Conservation (phyloP, 2,888 invertebrate species). For the Lapara coniferarum region DNA sequence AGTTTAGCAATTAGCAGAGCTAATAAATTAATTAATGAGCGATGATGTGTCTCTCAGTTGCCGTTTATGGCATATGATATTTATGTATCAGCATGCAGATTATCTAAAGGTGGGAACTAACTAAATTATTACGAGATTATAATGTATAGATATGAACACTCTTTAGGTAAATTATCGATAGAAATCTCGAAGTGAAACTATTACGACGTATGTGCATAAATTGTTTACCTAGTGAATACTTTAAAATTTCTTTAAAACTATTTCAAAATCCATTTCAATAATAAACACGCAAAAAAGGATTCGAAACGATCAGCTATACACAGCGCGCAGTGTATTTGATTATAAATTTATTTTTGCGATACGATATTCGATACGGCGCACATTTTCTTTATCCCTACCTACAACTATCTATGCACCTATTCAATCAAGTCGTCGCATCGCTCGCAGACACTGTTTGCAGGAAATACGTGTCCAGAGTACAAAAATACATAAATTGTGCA, state of each 20-base stretch:
- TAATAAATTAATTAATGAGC: constrained; percentile 63
- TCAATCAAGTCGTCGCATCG: constrained; percentile 30
- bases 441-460: constrained; percentile 41
- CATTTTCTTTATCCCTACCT: constrained; percentile 18
- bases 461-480: constrained; percentile 41
- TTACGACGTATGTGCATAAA: too few relatives aligned
- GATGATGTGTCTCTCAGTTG: constrained; percentile 58
- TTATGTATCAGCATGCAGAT: constrained; percentile 27
- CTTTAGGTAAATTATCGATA: background rate
- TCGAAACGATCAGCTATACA: too few relatives aligned
- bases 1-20: constrained; percentile 57
- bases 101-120: constrained; percentile 13
- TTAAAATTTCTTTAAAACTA: too few relatives aligned
- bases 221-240: too few relatives aligned
- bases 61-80: constrained; percentile 47
- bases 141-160: too few relatives aligned
- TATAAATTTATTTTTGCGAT: background rate
- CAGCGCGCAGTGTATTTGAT: background rate
- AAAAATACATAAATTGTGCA: constrained; percentile 37
- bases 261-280: too few relatives aligned
- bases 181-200: too few relatives aligned
- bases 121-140: constrained; percentile 4
- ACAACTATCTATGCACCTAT: constrained; percentile 22
- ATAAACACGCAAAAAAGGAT: too few relatives aligned
- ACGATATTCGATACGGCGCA: constrained; percentile 13